These are phyloP conservation scores for Acrocera orbiculus DNA, from an alignment of 2,888 invertebrate genomes.

Conservation along the genomic window DNA sequence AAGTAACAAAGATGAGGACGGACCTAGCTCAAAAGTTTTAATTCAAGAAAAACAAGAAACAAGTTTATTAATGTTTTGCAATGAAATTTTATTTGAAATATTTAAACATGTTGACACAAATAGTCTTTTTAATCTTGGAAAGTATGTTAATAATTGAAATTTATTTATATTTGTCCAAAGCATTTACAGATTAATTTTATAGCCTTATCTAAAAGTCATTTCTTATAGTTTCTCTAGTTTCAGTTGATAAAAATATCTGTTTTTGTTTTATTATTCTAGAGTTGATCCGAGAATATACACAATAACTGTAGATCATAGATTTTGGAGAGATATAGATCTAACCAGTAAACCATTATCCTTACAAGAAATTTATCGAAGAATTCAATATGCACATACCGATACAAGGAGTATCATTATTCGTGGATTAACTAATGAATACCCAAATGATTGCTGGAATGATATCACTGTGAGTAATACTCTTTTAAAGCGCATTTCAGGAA, in stretches of 20 bases:
- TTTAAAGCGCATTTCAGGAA: conserved; percentile 18
- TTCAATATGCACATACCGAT: conserved; percentile 21
- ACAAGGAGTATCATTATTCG: conserved; percentile 24
- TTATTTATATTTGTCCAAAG: too few relatives aligned
- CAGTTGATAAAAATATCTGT: background rate
- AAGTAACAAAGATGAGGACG: conserved; percentile 10
- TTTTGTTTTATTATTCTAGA: conserved; percentile 14
- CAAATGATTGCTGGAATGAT: conserved; percentile 14
- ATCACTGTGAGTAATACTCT: conserved; percentile 20
- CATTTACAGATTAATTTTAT: too few relatives aligned
- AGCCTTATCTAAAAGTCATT: too few relatives aligned
- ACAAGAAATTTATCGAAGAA: conserved; percentile 20
- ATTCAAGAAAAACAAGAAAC: conserved; percentile 10
- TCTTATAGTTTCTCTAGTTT: background rate
- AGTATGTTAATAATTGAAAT: conserved; percentile 16
- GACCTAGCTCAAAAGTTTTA: conserved; percentile 12
- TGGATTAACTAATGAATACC: conserved; percentile 19
- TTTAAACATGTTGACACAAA: conserved; percentile 25
- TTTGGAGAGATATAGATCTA: conserved; percentile 27
- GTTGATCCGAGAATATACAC: conserved; percentile 23
- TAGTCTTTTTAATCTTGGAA: conserved; percentile 22
- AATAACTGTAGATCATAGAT: conserved; percentile 23
- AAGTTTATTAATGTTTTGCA: conserved; percentile 20
- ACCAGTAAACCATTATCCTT: conserved; percentile 19
- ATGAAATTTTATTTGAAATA: conserved; percentile 28